phyloP scores from a whole-genome alignment of 53 echinoderm and acorn worm genomes.

The Paracentrotus lividus region DNA sequence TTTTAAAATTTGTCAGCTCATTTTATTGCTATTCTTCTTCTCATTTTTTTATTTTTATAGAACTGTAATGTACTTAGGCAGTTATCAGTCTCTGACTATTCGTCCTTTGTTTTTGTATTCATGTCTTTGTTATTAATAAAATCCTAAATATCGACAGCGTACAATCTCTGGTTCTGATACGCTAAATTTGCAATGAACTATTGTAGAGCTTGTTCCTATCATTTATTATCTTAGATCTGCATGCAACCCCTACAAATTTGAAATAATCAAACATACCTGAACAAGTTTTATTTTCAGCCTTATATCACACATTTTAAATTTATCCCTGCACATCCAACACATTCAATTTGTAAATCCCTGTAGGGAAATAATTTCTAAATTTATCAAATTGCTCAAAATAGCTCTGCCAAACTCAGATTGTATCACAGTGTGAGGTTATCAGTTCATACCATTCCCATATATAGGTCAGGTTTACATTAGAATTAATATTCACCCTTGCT shows the following conservation, averaged over 20 bases:
- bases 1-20: too few relatives aligned
- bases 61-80: too few relatives aligned
- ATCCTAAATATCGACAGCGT: too few relatives aligned
- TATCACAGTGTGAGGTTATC: not conserved
- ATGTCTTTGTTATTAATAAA: too few relatives aligned
- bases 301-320: not conserved
- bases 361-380: not conserved
- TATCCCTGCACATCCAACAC: not conserved
- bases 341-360: not conserved
- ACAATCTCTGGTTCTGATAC: too few relatives aligned
- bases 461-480: constrained; percentile 8
- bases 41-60: too few relatives aligned
- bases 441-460: constrained; percentile 30
- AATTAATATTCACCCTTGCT: not conserved
- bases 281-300: not conserved
- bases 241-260: not conserved
- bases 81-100: too few relatives aligned
- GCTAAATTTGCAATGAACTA: not conserved
- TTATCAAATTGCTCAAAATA: not conserved
- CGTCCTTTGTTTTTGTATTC: too few relatives aligned
- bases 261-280: too few relatives aligned
- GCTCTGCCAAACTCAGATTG: constrained; percentile 1
- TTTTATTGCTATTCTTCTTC: too few relatives aligned
- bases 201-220: not conserved
- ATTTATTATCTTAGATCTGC: not conserved